Conservation (phyloP, 2,113 vertebrate genomes). For the Odobenus rosmarus region DNA sequence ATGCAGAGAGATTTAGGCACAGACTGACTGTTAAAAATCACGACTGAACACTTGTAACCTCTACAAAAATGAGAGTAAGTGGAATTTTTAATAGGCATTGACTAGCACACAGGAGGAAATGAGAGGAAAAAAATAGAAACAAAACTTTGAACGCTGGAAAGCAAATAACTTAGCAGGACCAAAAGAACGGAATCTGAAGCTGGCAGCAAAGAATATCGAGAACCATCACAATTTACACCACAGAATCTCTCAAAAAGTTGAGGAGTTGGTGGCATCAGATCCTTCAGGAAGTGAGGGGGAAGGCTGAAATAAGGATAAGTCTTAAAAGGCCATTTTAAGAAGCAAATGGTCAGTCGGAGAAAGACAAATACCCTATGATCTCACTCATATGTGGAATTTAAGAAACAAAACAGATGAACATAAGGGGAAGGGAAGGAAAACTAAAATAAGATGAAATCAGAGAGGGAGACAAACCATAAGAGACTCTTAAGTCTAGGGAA, state of each 20-base stretch:
- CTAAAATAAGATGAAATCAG: neutral
- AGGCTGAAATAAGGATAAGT: neutral
- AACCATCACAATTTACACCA: neutral
- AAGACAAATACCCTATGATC: neutral
- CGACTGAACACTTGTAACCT: conserved; percentile 47
- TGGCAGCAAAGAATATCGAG: conserved; percentile 40
- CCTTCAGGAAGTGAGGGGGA: neutral
- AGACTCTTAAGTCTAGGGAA: too few species aligned
- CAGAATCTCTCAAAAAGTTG: neutral
- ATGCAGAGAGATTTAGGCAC: conserved; percentile 53
- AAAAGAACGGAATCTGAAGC: conserved; percentile 54
- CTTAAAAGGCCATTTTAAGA: neutral
- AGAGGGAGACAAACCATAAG: neutral
- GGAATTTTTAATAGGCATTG: conserved; percentile 63
- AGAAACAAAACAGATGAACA: neutral
- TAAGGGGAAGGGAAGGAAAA: neutral
- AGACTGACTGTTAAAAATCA: conserved; percentile 61
- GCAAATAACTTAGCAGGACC: conserved; percentile 31
- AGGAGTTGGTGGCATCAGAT: neutral
- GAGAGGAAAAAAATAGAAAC: conserved; percentile 59
- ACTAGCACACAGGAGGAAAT: conserved; percentile 34
- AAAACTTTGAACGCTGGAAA: conserved; percentile 55
- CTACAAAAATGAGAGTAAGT: conserved; percentile 53
- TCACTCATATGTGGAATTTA: neutral
- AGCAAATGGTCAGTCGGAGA: neutral